Evolutionary conservation across 2,888 invertebrate genomes (phyloP).

Genomic region (Ichneumon xanthorius): DNA sequence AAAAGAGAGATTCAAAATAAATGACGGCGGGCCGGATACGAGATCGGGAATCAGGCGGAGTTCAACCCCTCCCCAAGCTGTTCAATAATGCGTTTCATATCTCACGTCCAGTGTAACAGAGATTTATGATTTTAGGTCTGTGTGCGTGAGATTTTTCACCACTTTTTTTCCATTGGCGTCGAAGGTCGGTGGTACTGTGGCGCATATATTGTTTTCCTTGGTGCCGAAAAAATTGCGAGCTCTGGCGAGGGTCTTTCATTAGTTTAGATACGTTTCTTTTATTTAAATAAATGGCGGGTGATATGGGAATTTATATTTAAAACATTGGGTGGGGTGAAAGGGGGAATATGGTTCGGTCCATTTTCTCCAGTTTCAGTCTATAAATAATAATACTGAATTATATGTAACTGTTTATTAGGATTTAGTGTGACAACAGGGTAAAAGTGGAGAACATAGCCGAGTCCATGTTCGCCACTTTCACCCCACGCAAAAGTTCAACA

Average conservation of each 20-base stretch:
- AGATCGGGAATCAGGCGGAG: slow-evolving; percentile 21
- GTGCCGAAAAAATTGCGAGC: not conserved
- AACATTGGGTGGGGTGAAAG: not conserved
- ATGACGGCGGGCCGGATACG: not conserved
- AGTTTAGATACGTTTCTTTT: not conserved
- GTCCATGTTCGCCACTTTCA: not conserved
- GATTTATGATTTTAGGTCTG: slow-evolving; percentile 32
- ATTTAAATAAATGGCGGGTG: not conserved
- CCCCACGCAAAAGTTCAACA: not conserved
- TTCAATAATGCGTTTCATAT: slow-evolving; percentile 41
- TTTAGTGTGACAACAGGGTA: not conserved
- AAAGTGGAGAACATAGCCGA: too few species aligned
- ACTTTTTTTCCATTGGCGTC: not conserved
- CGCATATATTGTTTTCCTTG: not conserved
- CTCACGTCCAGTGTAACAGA: slow-evolving; percentile 13
- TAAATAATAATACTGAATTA: not conserved
- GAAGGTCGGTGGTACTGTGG: not conserved
- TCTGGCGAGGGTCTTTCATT: not conserved
- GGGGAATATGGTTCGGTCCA: not conserved
- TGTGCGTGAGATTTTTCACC: slow-evolving; percentile 3
- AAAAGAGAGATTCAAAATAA: not conserved
- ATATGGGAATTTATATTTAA: not conserved
- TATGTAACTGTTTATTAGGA: not conserved
- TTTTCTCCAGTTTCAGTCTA: not conserved
- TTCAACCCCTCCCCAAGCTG: not conserved